A percentile compares a stretch with the other conserved stretches of the same genome.
Conservation (phyloP, 2,113 vertebrate species). For the Myxocyprinus asiaticus region DNA sequence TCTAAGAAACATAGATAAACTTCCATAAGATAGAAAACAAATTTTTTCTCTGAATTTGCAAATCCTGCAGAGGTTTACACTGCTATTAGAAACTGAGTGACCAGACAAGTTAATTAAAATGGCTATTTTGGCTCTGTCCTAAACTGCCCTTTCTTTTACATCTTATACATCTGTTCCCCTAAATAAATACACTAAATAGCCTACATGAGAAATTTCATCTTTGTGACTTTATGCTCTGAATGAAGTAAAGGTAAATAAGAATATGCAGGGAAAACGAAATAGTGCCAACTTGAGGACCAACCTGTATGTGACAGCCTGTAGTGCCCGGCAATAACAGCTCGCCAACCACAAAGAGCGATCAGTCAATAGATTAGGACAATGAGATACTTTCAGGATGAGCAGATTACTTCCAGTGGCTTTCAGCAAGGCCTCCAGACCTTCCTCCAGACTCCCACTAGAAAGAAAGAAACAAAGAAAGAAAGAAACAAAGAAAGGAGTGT, state of each 20-base stretch:
- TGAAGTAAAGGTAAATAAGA: no score
- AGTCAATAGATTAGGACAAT: slow-evolving; percentile 97
- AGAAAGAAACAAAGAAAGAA: slow-evolving; percentile 46
- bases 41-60: not conserved
- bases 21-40: no score
- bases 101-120: no score
- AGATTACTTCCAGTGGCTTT: slow-evolving; percentile 94
- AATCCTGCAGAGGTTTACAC: not conserved
- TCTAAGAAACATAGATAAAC: slow-evolving; percentile 65
- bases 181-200: no score
- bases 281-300: slow-evolving; percentile 58
- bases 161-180: no score
- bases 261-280: not conserved
- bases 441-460: slow-evolving; percentile 90
- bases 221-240: no score
- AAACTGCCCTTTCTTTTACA: no score
- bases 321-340: slow-evolving; percentile 96
- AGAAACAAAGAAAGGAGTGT: slow-evolving; percentile 4
- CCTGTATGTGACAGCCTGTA: slow-evolving; percentile 97
- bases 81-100: no score
- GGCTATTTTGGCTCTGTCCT: no score
- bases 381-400: slow-evolving; percentile 95
- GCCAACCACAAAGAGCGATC: slow-evolving; percentile 98
- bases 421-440: slow-evolving; percentile 91
- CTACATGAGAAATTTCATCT: no score